Percentiles rank a stretch among this genome's conserved stretches.
Conservation (phyloP, 1,140 invertebrate species). For the Lamellibrachia luymesi region DNA sequence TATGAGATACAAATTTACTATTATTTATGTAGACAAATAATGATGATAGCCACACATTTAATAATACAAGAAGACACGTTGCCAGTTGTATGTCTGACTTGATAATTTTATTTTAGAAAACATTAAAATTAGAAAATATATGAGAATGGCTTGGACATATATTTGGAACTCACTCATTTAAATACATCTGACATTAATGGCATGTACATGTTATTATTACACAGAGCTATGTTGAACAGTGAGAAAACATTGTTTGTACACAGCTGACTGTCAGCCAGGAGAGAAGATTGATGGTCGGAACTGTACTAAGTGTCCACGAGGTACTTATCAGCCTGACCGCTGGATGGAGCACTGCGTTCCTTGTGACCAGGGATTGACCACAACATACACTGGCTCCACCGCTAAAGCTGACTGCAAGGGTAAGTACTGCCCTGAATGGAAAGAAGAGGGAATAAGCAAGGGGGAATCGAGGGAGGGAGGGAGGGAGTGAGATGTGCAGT, state of each 20-base stretch:
- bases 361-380: conserved; percentile 86
- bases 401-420: conserved; percentile 76
- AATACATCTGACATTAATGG: background rate
- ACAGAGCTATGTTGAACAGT: background rate
- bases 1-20: background rate
- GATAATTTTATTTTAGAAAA: no score
- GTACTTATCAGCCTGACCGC: conserved; percentile 83
- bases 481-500: no score
- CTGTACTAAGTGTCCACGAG: conserved; percentile 86
- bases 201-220: background rate
- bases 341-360: conserved; percentile 68
- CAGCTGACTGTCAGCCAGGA: conserved; percentile 70
- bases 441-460: no score
- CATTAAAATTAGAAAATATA: background rate
- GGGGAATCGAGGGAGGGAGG: no score
- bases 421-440: conserved; percentile 50
- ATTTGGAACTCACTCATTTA: no score
- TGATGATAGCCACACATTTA: background rate
- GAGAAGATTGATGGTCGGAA: conserved; percentile 67
- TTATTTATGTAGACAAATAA: background rate
- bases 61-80: no score
- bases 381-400: conserved; percentile 76
- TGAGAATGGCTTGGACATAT: no score
- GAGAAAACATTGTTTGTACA: conserved; percentile 20
- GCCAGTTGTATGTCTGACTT: no score